Conservation (phyloP, 1,140 invertebrate species). For the Eriosoma lanigerum region DNA sequence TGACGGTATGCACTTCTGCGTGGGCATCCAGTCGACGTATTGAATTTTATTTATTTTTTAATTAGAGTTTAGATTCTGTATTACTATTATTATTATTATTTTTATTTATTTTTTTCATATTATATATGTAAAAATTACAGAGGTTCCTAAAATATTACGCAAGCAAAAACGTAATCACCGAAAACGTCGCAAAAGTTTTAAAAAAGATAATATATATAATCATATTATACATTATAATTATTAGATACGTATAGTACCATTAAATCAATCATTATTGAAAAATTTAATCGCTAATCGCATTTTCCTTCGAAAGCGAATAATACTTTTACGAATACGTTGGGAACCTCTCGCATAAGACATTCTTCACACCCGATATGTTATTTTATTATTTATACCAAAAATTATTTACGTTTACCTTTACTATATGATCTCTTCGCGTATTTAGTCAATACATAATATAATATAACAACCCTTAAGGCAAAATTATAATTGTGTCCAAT, state of each 20-base stretch:
- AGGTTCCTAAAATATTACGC: too few species aligned
- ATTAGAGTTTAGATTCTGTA: neutral
- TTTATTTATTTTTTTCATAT: neutral
- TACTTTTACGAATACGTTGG: neutral
- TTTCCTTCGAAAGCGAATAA: too few species aligned
- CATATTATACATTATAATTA: too few species aligned
- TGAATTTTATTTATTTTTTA: neutral
- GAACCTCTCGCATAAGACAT: neutral
- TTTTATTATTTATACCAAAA: neutral
- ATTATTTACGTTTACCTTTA: neutral
- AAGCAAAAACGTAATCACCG: too few species aligned
- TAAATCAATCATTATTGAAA: too few species aligned
- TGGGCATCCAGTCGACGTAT: too few species aligned
- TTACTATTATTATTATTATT: neutral
- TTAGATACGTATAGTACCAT: too few species aligned
- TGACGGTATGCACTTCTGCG: neutral
- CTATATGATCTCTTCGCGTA: conserved; percentile 16
- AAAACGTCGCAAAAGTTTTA: too few species aligned
- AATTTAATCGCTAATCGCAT: too few species aligned
- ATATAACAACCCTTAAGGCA: neutral
- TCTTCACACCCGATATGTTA: too few species aligned
- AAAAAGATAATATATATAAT: too few species aligned
- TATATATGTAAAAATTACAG: too few species aligned
- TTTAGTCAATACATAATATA: neutral
- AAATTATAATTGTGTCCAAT: conserved; percentile 7